These are phyloP conservation scores for Suncus etruscus DNA, from an alignment of 2,113 vertebrate genomes.

Conservation along the genomic window DNA sequence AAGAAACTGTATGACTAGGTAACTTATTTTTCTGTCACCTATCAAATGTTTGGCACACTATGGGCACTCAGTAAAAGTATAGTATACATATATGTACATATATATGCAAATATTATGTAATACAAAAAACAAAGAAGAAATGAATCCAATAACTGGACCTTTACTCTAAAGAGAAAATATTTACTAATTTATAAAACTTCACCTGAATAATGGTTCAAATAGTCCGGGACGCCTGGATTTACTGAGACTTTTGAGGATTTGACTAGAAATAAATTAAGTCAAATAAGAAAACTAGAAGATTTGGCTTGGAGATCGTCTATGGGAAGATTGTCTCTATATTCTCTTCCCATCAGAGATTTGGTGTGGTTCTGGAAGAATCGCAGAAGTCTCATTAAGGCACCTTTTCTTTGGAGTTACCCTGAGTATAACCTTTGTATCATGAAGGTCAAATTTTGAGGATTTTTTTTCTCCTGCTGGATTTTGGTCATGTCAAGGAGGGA, in stretches of 20 bases:
- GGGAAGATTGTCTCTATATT: not conserved
- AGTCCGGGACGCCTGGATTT: not conserved
- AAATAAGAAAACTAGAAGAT: no score
- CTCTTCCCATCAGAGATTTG: not conserved
- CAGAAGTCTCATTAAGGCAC: not conserved
- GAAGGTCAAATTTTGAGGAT: not conserved
- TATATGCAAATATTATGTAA: no score
- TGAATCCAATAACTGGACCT: not conserved
- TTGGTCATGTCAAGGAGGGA: not conserved
- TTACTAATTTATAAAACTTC: not conserved
- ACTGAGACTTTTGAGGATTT: no score
- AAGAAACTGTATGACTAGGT: not conserved
- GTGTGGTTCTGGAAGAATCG: not conserved
- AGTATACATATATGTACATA: no score
- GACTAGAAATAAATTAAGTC: no score
- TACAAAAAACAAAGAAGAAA: slow-evolving; percentile 13
- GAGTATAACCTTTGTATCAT: not conserved
- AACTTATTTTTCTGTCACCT: not conserved
- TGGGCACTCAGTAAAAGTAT: no score
- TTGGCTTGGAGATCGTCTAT: not conserved
- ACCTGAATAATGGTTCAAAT: not conserved
- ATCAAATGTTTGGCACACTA: no score
- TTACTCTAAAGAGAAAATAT: slow-evolving; percentile 38
- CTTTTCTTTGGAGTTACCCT: not conserved
- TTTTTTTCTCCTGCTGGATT: not conserved